Conservation (phyloP, 2,888 invertebrate species). For the Cepaea hortensis region DNA sequence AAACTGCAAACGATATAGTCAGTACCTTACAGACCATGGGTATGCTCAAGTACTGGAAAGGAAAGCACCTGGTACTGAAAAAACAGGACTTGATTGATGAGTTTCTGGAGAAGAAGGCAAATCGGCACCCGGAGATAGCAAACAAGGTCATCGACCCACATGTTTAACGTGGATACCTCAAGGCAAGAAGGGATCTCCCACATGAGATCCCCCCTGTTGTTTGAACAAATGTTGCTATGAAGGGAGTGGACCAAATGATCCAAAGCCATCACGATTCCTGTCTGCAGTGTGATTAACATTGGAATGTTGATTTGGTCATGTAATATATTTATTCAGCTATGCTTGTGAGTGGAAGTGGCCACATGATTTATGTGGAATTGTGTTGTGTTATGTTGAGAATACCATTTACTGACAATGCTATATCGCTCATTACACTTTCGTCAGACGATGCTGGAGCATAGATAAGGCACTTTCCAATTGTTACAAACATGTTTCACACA, state of each 20-base stretch:
- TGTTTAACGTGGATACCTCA: slow-evolving; percentile 92
- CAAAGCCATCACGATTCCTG: neutral
- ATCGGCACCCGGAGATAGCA: slow-evolving; percentile 81
- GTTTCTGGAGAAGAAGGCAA: slow-evolving; percentile 88
- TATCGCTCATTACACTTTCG: too few species aligned
- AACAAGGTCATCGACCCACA: slow-evolving; percentile 90
- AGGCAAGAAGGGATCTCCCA: slow-evolving; percentile 57
- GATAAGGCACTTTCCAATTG: too few species aligned
- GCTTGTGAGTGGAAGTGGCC: neutral
- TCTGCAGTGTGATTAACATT: neutral
- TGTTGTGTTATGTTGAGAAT: too few species aligned
- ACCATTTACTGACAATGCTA: too few species aligned
- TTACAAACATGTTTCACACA: too few species aligned
- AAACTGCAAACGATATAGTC: slow-evolving; percentile 97
- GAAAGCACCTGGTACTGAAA: slow-evolving; percentile 95
- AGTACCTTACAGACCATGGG: slow-evolving; percentile 96
- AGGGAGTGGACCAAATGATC: neutral
- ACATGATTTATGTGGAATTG: too few species aligned
- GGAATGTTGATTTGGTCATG: neutral
- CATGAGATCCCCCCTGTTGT: slow-evolving; percentile 31
- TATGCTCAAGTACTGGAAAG: slow-evolving; percentile 99
- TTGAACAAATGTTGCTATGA: neutral
- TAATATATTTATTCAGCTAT: neutral
- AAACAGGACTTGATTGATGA: slow-evolving; percentile 96
- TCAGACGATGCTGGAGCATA: too few species aligned